Evolutionary conservation across 2,888 invertebrate species (phyloP), one percentile per base, ranked within the genome.

Genomic region (Apeira syringaria): DNA sequence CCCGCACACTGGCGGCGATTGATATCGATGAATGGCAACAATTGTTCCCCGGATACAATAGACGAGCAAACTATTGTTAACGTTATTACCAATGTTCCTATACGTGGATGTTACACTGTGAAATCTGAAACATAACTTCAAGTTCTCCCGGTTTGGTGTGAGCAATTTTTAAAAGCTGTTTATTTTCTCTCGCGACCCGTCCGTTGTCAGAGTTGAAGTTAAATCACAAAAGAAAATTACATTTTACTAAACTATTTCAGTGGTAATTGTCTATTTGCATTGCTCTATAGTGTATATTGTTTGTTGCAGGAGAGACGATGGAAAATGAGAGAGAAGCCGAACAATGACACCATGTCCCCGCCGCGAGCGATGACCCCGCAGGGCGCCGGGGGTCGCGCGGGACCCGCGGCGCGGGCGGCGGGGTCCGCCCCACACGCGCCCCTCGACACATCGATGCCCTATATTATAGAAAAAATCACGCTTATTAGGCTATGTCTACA

Each of bases 261-360:
- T 38, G 32, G 8, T 34, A 27, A 40, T 30, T 31, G 32, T 30
- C 27, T 37, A 39, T 46, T 34, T 33, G 24, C 39, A 43, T 47
- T 45, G 31, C 28, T 37, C 24, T 37, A 48, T 46, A 44, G 12
- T 18, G 33, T 28, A 27, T 48, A 42, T 43, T 39, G 31, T 50
- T 87, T 88, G 83, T 88, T 89, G 25, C 84, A 88, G 88, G 74
- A 73, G 74, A 78, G 74, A 84, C 68, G 77, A 89, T 87, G 87
- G 87, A 85, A 81, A 80, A 88, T 88, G 89, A 70, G 64, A 71
- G 68, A 72, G 66, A 65, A 67, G 61, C 68, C 65, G 74, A 72
- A 73, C 86, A 87, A 89, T 88, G 88, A 87, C 87, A 78, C 78
- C 70, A 83, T 87, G 84, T 79, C 76, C 76, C 76, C 79, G 86